Percentiles rank a stretch among this genome's conserved stretches.
Conservation (phyloP, 2,797 vertebrate genomes). For the Acanthurus tractus region DNA sequence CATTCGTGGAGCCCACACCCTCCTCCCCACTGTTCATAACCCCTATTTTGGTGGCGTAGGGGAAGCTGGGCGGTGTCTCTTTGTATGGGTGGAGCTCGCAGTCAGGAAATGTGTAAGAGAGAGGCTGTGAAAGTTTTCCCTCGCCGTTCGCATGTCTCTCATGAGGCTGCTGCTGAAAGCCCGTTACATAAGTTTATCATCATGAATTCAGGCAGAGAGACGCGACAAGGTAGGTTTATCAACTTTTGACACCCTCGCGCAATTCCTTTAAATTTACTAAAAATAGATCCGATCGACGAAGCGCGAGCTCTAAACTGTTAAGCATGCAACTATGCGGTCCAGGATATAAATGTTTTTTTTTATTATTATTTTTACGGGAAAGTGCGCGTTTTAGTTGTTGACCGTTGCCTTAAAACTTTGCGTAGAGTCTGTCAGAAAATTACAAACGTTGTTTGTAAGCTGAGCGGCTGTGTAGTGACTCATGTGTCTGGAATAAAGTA, state of each 20-base stretch:
- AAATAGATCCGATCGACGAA: too few species aligned
- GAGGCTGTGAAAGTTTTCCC: constrained; percentile 2
- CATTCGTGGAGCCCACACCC: too few species aligned
- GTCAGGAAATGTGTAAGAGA: constrained; percentile 61
- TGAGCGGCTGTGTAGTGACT: constrained; percentile 33
- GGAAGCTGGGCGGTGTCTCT: constrained; percentile 46
- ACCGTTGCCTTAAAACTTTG: neutral
- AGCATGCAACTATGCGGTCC: neutral
- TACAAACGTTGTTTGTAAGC: neutral
- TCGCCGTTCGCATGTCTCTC: constrained; percentile 12
- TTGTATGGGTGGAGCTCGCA: constrained; percentile 62
- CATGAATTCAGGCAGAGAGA: constrained; percentile 6
- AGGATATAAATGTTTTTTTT: too few species aligned
- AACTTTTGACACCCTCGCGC: neutral
- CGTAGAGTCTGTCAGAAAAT: neutral
- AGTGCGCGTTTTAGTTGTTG: neutral
- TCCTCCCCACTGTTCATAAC: neutral
- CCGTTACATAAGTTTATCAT: neutral
- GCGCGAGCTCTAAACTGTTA: neutral
- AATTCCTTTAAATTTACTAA: too few species aligned
- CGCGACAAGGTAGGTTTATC: constrained; percentile 27
- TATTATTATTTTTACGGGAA: neutral
- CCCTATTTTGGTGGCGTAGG: neutral
- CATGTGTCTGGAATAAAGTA: constrained; percentile 27
- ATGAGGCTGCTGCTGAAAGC: neutral